Percentiles rank a stretch among this genome's conserved stretches.
These are phyloP conservation scores for Gopherus evgoodei DNA, from an alignment of 2,113 vertebrate genomes.

Conservation along the genomic window DNA sequence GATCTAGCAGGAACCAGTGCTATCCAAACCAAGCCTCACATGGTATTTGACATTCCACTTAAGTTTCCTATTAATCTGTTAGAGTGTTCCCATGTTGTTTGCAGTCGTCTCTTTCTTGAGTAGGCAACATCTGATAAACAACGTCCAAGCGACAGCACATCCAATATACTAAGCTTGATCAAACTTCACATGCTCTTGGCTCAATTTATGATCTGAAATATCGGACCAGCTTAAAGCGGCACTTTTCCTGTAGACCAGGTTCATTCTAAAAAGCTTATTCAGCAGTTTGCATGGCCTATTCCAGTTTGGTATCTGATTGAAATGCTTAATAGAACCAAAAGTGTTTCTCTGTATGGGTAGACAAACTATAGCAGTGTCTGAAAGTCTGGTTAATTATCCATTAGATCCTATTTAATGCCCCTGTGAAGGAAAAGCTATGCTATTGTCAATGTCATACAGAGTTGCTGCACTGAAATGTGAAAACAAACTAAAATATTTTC, in stretches of 20 bases:
- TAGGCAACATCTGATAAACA: background rate
- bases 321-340: background rate
- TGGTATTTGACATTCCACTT: slow-evolving; percentile 22
- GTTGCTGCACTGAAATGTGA: background rate
- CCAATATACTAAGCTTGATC: background rate
- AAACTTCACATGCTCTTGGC: background rate
- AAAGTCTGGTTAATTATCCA: background rate
- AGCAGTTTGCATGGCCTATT: background rate
- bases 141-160: background rate
- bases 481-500: background rate
- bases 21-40: background rate
- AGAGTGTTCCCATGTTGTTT: slow-evolving; percentile 10
- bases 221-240: background rate
- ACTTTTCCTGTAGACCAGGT: background rate
- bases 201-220: background rate
- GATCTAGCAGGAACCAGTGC: slow-evolving; percentile 6
- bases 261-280: background rate
- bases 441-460: background rate
- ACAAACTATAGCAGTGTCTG: background rate
- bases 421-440: background rate
- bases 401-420: background rate
- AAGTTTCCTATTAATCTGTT: background rate
- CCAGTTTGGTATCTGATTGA: background rate
- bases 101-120: slow-evolving; percentile 3
- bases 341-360: accelerated